These are phyloP conservation scores for Megatriorchis doriae DNA, from an alignment of 2,113 vertebrate genomes.

Conservation along the genomic window DNA sequence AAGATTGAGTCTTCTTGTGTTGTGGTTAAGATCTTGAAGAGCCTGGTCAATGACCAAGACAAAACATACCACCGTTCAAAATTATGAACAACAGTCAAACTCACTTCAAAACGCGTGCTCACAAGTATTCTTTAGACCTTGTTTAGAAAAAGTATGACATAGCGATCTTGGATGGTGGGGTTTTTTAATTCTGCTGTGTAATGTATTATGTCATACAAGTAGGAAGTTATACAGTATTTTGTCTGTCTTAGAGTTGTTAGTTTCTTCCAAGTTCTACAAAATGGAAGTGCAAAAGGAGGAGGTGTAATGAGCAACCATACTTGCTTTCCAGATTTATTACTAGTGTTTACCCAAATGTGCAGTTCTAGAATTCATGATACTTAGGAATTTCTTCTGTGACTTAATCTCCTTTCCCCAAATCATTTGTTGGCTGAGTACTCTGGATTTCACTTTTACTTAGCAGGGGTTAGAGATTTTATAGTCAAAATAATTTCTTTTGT, in stretches of 20 bases:
- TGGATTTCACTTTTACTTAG: background rate
- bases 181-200: background rate
- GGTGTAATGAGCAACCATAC: background rate
- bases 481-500: rapidly evolving
- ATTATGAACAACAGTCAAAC: background rate
- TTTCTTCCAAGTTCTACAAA: background rate
- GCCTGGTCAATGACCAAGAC: background rate
- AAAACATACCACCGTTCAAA: background rate
- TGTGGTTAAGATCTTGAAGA: background rate
- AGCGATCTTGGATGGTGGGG: rapidly evolving
- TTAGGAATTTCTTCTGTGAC: background rate
- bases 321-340: background rate
- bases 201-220: background rate
- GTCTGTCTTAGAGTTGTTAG: background rate
- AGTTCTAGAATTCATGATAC: background rate
- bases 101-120: background rate
- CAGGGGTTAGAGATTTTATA: background rate
- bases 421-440: background rate
- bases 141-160: background rate
- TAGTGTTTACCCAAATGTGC: background rate
- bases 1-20: rapidly evolving
- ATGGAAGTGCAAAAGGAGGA: background rate
- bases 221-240: background rate
- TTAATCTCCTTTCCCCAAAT: background rate
- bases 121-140: background rate